Base-by-base conservation (phyloP, 1,140 invertebrate genomes). In the Pogonus chalceus region DNA sequence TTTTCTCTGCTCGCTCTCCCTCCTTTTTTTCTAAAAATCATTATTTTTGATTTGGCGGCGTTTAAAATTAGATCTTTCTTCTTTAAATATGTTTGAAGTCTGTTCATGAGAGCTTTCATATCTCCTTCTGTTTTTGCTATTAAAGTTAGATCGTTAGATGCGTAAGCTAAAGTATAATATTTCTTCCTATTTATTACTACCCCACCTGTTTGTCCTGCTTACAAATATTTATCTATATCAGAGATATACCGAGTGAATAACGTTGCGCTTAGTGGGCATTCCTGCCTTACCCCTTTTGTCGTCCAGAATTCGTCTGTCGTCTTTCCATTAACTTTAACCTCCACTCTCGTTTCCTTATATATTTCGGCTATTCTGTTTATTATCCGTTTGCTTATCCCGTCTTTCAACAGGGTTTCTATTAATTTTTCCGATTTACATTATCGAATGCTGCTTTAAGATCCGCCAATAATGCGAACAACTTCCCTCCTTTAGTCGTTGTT, bases 111-210 rank as follows among this genome's bases (percentile, higher is more conserved):
- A 4, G 26, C 4, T 31, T 31, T 31, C 26, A 31, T 14, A 31
- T 31, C 14, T 31, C 26, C 26, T 31, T 31, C 14, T 14, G 26
- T 31, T 31, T 31, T 31, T 31, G 26, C 26, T 14, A 31, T 14
- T 14, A 31, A 4, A 4, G 26, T 14, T 14, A 31, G 14, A n/a
- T n/a, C n/a, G 26, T 31, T 31, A 31, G 4, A 4, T 14, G 26
- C 14, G 14, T 31, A 31, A 7, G 26, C 26, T 31, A 31, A 31
- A 7, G 26, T 7, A 4, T 14, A 31, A 14, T 31, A 31, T 31
- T 31, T 31, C 26, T 31, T 31, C 56, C 53, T 18, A 54, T 53
- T 35, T 50, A 47, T 1, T 55, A 53, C 22, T 53, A 51, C 20
- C 55, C 53, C 20, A 20, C 22, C n/a, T 37, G 18, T 46, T 46